A percentile compares a stretch with the other conserved stretches of the same genome.
Conservation (phyloP, 2,113 vertebrate species). For the Cinclus cinclus region DNA sequence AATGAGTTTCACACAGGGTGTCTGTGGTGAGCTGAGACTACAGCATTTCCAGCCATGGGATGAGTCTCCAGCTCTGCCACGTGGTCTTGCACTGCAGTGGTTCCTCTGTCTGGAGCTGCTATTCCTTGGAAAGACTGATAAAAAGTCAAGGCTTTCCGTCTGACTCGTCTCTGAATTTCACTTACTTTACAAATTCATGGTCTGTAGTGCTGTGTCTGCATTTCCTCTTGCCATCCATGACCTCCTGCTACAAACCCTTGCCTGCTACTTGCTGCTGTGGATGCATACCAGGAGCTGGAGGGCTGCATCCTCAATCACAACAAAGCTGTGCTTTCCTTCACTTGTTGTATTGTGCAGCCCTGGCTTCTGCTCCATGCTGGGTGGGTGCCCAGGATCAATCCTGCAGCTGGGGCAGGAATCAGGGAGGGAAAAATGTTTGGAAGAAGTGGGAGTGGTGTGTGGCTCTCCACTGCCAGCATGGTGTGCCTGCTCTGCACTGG, state of each 20-base stretch:
- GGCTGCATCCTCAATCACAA: not conserved
- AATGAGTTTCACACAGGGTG: not conserved
- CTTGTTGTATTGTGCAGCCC: not conserved
- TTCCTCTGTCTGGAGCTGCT: not conserved
- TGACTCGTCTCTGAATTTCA: not conserved
- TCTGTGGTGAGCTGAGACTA: not conserved
- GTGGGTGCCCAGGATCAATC: accelerated
- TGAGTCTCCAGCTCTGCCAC: not conserved
- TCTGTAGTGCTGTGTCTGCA: not conserved
- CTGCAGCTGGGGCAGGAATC: not conserved
- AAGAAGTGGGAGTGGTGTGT: accelerated
- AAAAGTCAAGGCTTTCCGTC: not conserved
- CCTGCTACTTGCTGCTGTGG: not conserved
- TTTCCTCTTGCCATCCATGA: not conserved
- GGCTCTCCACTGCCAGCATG: accelerated
- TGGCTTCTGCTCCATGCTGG: not conserved
- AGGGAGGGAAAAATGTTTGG: not conserved
- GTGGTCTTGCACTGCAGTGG: not conserved
- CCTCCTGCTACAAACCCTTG: not conserved
- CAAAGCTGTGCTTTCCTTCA: accelerated
- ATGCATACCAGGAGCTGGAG: not conserved
- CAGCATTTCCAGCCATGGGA: not conserved
- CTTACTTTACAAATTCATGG: not conserved
- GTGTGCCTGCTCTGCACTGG: not conserved
- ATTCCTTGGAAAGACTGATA: not conserved